These are phyloP conservation scores for Chaetodon trifasciatus DNA, from an alignment of 2,797 vertebrate genomes.

Conservation along the genomic window DNA sequence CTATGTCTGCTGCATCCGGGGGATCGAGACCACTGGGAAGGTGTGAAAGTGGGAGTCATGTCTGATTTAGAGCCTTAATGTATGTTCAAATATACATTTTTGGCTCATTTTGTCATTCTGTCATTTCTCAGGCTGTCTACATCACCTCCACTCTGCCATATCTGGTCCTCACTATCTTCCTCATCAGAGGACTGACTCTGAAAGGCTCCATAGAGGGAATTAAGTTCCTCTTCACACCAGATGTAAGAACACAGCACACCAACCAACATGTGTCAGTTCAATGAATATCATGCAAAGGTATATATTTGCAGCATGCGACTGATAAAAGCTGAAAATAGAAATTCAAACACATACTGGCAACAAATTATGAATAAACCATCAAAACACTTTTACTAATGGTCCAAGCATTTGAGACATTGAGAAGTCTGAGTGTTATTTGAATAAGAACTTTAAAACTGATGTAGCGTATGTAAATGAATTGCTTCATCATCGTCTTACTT, in stretches of 20 bases:
- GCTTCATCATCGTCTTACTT: not conserved
- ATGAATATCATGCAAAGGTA: not conserved
- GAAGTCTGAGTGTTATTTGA: not conserved
- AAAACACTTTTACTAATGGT: not conserved
- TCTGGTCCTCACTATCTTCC: conserved; percentile 94
- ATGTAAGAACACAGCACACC: conserved; percentile 84
- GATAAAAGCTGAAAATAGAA: not conserved
- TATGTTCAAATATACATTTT: not conserved
- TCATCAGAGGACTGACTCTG: conserved; percentile 92
- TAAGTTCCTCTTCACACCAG: conserved; percentile 92
- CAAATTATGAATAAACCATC: not conserved
- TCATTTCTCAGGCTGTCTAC: conserved; percentile 89
- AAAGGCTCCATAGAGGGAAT: conserved; percentile 92
- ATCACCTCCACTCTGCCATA: conserved; percentile 96
- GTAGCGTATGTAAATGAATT: not conserved
- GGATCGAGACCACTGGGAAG: conserved; percentile 97
- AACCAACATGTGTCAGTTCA: not conserved
- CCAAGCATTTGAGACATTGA: not conserved
- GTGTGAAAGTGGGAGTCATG: conserved; percentile 71
- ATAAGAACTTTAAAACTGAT: not conserved
- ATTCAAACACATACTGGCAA: not conserved
- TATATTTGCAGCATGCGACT: not conserved
- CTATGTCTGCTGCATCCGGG: conserved; percentile 91
- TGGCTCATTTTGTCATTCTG: not conserved
- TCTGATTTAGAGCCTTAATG: conserved; percentile 28